Percentiles rank a stretch among this genome's conserved stretches.
Conservation (phyloP, 2,888 invertebrate species). For the Orchestes rusci region DNA sequence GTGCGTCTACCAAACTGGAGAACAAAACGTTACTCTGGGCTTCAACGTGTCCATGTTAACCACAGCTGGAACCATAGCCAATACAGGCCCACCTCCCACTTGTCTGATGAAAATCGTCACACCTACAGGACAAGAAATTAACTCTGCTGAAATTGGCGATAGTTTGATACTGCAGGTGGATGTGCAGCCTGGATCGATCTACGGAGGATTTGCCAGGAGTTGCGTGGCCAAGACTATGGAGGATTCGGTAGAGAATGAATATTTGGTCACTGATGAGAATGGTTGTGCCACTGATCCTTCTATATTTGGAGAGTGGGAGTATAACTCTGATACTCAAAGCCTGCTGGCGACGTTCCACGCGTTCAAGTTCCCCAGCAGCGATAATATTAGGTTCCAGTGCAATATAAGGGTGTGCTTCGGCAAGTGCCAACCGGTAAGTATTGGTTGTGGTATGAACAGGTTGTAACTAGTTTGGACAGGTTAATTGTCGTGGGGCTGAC, state of each 20-base stretch:
- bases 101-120: conserved; percentile 90
- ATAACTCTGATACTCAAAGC: conserved; percentile 77
- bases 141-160: conserved; percentile 87
- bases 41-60: conserved; percentile 95
- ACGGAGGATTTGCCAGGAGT: conserved; percentile 88
- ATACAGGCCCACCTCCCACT: conserved; percentile 89
- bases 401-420: conserved; percentile 93
- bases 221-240: conserved; percentile 92
- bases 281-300: conserved; percentile 90
- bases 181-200: conserved; percentile 57
- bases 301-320: conserved; percentile 91
- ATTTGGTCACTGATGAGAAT: conserved; percentile 87
- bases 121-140: conserved; percentile 79
- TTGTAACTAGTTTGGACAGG: conserved; percentile 54
- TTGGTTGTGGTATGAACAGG: no score
- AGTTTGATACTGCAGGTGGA: conserved; percentile 62
- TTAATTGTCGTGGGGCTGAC: conserved; percentile 86
- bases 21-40: conserved; percentile 85
- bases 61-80: conserved; percentile 90
- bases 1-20: conserved; percentile 90
- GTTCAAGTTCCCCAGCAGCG: conserved; percentile 91
- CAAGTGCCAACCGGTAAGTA: conserved; percentile 82
- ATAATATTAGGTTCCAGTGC: conserved; percentile 91
- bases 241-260: conserved; percentile 81
- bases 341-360: conserved; percentile 86